These are phyloP conservation scores for Theretra japonica DNA, from an alignment of 2,888 invertebrate genomes.

Conservation along the genomic window DNA sequence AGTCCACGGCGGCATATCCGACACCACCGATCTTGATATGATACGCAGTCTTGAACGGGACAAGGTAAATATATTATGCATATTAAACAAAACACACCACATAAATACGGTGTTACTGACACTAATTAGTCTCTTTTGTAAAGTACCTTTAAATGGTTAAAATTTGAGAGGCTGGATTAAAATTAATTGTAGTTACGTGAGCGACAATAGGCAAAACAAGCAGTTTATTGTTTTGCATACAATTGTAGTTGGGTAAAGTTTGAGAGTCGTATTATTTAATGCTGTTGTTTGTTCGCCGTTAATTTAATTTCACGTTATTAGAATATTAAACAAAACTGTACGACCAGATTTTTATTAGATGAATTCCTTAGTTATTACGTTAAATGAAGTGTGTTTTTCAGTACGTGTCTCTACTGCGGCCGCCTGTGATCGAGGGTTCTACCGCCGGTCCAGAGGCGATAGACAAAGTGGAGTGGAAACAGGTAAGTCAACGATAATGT, in stretches of 20 bases:
- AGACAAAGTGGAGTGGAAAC: constrained; percentile 95
- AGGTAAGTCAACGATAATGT: constrained; percentile 84
- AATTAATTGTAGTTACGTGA: constrained; percentile 8
- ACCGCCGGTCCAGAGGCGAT: constrained; percentile 87
- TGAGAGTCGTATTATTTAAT: neutral
- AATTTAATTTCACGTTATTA: neutral
- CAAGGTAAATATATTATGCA: constrained; percentile 84
- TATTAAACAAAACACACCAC: neutral
- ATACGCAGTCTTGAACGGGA: constrained; percentile 92
- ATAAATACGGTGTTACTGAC: neutral
- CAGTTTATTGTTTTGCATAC: neutral
- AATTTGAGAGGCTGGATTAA: neutral
- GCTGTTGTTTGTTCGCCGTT: neutral
- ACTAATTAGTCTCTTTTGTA: neutral
- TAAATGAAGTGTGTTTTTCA: constrained; percentile 70
- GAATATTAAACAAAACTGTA: neutral
- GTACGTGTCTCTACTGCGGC: constrained; percentile 94
- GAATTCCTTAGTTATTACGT: too few species aligned
- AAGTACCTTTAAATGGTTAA: neutral
- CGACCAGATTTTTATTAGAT: too few species aligned
- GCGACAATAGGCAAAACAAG: neutral
- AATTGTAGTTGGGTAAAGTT: neutral
- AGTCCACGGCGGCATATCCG: constrained; percentile 96
- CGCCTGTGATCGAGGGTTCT: constrained; percentile 89
- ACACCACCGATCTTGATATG: constrained; percentile 92